Evolutionary conservation across 2,113 vertebrate genomes (phyloP).

Genomic region (Haplochromis burtoni): DNA sequence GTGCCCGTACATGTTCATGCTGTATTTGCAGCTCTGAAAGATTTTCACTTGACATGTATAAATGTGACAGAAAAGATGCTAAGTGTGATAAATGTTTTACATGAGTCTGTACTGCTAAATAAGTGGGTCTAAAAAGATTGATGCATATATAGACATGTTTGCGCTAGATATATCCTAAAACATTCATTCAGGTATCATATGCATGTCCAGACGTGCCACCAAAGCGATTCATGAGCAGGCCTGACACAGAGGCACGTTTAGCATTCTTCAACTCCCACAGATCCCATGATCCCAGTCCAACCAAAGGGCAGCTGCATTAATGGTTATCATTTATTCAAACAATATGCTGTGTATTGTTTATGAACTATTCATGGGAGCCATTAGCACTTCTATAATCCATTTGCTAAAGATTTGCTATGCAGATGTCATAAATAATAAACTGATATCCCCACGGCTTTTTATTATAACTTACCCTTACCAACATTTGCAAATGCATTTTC

Average conservation of each 20-base stretch:
- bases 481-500: neutral
- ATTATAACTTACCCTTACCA: neutral
- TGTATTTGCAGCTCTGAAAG: neutral
- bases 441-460: neutral
- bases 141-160: neutral
- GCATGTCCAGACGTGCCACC: neutral
- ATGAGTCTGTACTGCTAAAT: neutral
- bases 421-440: neutral
- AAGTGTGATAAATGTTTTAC: neutral
- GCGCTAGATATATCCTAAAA: neutral
- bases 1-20: neutral
- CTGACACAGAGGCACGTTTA: neutral
- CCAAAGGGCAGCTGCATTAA: neutral
- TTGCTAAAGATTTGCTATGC: neutral
- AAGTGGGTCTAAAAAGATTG: neutral
- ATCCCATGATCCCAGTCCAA: neutral
- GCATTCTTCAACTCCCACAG: neutral
- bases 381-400: neutral
- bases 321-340: neutral
- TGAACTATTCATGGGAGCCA: neutral
- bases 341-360: neutral
- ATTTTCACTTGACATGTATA: neutral
- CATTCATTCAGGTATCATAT: neutral
- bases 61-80: neutral
- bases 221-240: neutral